Evolutionary conservation across 1,140 invertebrate genomes (phyloP).

Genomic region (Trachelipus rathkii): DNA sequence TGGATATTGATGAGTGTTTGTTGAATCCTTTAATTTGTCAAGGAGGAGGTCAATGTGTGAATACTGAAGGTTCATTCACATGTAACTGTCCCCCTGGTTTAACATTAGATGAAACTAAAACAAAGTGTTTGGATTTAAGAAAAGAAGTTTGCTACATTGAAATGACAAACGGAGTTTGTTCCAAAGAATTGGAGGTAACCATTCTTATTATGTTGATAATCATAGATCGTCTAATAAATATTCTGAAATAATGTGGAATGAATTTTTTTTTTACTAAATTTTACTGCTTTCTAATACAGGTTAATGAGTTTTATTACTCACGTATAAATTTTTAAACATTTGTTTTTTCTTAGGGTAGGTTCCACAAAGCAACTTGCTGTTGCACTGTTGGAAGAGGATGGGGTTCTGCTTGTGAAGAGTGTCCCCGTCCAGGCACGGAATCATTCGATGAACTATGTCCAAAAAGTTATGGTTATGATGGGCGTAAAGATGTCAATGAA

Average conservation of each 20-base stretch:
- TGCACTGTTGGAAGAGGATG: slow-evolving; percentile 65
- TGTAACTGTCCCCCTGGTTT: slow-evolving; percentile 67
- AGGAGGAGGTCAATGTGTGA: slow-evolving; percentile 57
- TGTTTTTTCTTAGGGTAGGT: slow-evolving; percentile 56
- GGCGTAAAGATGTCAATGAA: slow-evolving; percentile 77
- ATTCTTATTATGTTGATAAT: background rate
- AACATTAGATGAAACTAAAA: slow-evolving; percentile 65
- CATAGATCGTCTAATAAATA: background rate
- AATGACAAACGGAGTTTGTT: slow-evolving; percentile 68
- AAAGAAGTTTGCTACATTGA: slow-evolving; percentile 74
- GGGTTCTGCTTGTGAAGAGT: slow-evolving; percentile 66
- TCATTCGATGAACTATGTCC: slow-evolving; percentile 63
- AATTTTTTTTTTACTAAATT: background rate
- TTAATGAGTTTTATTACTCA: background rate
- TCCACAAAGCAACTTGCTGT: slow-evolving; percentile 70
- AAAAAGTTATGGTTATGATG: slow-evolving; percentile 62
- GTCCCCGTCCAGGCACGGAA: slow-evolving; percentile 65
- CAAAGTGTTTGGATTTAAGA: slow-evolving; percentile 71
- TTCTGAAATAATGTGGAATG: background rate
- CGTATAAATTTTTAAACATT: too few species aligned
- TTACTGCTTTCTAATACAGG: background rate
- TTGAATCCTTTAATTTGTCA: slow-evolving; percentile 54
- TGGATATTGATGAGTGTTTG: slow-evolving; percentile 73
- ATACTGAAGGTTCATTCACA: slow-evolving; percentile 69
- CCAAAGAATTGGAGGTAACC: slow-evolving; percentile 56